A percentile compares a stretch with the other conserved stretches of the same genome.
phyloP scores from a whole-genome alignment of 2,797 vertebrate species.

The Sebastes minor region DNA sequence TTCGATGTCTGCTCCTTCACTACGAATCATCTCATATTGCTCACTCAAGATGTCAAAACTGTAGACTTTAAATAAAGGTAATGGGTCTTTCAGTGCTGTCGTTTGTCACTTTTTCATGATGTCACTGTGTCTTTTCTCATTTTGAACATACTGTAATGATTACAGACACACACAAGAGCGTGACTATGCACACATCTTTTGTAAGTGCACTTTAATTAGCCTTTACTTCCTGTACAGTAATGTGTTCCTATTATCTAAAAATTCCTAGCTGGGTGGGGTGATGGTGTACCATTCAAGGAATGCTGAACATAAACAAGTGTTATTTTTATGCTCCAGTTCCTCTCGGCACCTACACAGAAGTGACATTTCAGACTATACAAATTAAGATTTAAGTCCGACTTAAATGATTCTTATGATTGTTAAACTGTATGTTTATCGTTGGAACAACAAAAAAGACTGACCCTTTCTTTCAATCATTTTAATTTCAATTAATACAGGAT shows the following conservation, averaged over 20 bases:
- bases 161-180: not conserved
- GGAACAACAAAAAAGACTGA: too few relatives aligned
- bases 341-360: not conserved
- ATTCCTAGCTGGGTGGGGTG: not conserved
- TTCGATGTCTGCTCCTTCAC: not conserved
- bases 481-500: too few relatives aligned
- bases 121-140: not conserved
- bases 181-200: not conserved
- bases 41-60: not conserved
- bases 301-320: not conserved
- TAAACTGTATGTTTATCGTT: too few relatives aligned
- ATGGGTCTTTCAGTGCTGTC: not conserved
- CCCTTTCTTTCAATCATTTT: too few relatives aligned
- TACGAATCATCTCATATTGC: not conserved
- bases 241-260: not conserved
- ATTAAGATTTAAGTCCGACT: too few relatives aligned
- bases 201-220: too few relatives aligned
- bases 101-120: not conserved
- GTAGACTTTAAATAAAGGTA: slow-evolving; percentile 56
- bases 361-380: not conserved
- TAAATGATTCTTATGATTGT: too few relatives aligned
- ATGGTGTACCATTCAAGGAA: not conserved
- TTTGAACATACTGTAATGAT: not conserved
- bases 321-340: not conserved
- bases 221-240: not conserved